These are phyloP conservation scores for Ceratina australensis DNA, from an alignment of 1,140 invertebrate species.

Conservation along the genomic window DNA sequence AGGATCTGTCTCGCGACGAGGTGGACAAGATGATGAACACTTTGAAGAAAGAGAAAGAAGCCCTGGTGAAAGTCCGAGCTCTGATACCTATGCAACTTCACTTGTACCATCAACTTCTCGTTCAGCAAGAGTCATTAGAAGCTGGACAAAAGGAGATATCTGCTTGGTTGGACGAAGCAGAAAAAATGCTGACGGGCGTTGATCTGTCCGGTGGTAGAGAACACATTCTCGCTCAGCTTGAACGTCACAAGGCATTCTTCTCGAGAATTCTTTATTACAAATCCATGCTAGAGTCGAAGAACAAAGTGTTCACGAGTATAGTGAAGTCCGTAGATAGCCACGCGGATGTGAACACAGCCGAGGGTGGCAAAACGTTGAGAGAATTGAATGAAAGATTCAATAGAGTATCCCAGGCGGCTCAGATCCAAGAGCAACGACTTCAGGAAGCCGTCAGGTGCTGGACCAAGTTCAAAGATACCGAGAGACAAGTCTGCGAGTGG, in stretches of 20 bases:
- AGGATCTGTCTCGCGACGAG: constrained; percentile 93
- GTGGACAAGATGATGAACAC: constrained; percentile 94
- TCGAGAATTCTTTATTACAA: constrained; percentile 93
- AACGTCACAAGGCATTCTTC: constrained; percentile 93
- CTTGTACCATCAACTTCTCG: constrained; percentile 89
- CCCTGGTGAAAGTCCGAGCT: constrained; percentile 89
- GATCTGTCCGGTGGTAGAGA: constrained; percentile 86
- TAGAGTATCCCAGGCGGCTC: constrained; percentile 85
- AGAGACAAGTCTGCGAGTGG: constrained; percentile 91
- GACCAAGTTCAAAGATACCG: constrained; percentile 91
- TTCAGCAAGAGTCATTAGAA: constrained; percentile 94
- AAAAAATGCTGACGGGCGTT: constrained; percentile 84
- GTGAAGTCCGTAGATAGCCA: constrained; percentile 86
- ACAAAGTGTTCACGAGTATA: constrained; percentile 95
- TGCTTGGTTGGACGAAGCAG: constrained; percentile 91
- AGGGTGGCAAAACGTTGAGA: constrained; percentile 86
- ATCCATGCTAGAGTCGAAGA: constrained; percentile 96
- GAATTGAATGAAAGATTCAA: constrained; percentile 91
- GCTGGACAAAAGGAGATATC: constrained; percentile 91
- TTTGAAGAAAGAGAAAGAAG: constrained; percentile 94
- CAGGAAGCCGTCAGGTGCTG: constrained; percentile 90
- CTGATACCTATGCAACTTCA: constrained; percentile 89
- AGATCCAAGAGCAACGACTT: constrained; percentile 89
- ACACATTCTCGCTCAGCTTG: constrained; percentile 86
- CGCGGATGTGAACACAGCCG: constrained; percentile 86